Evolutionary conservation across 2,888 invertebrate species (phyloP).

Genomic region (Toxonevra muliebris): DNA sequence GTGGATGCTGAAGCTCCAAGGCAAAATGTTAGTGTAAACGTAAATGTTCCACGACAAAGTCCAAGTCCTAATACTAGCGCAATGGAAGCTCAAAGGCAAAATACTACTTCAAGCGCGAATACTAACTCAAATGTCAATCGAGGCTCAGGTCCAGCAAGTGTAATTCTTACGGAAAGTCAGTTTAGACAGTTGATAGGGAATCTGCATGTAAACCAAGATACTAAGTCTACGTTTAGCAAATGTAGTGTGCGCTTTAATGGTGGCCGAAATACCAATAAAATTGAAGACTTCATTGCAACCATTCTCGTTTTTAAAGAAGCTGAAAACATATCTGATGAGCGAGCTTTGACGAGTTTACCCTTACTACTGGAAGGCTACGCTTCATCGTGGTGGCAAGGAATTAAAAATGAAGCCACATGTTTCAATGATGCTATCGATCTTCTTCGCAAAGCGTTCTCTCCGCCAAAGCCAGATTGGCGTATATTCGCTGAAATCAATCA

Average conservation of each 20-base stretch:
- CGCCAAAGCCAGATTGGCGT: no score
- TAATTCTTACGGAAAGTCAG: no score
- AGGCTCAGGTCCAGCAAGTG: not conserved
- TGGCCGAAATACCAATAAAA: not conserved
- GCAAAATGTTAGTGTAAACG: no score
- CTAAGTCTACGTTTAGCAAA: constrained; percentile 16
- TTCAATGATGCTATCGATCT: constrained; percentile 26
- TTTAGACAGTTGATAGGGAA: no score
- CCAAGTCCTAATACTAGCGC: no score
- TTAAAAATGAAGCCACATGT: constrained; percentile 15
- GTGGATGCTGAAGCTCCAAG: no score
- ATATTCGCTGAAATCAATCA: no score
- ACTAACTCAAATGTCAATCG: no score
- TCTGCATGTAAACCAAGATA: no score
- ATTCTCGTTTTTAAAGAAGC: constrained; percentile 25
- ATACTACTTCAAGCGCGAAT: no score
- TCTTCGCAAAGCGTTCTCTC: constrained; percentile 8
- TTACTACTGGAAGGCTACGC: constrained; percentile 31
- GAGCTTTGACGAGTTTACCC: constrained; percentile 27
- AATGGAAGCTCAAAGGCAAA: no score
- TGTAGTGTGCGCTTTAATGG: constrained; percentile 11
- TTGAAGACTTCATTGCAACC: constrained; percentile 22
- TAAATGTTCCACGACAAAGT: no score
- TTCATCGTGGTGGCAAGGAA: constrained; percentile 33
- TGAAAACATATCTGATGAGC: constrained; percentile 33